A percentile compares a stretch with the other conserved stretches of the same genome.
Conservation (phyloP, 2,797 vertebrate genomes). For the Sebastes elongatus region DNA sequence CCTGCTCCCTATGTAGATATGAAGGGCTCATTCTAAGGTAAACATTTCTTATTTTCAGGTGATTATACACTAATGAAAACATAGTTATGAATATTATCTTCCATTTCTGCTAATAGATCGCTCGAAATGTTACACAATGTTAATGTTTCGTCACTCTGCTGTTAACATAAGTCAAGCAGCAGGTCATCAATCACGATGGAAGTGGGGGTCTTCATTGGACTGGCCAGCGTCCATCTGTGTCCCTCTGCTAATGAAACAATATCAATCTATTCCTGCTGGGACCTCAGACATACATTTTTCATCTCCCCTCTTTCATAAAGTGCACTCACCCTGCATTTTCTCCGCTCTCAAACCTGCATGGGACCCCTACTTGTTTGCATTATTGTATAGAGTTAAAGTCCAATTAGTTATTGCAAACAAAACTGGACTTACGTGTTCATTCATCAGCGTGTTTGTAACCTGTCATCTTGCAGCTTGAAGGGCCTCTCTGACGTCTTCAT, state of each 20-base stretch:
- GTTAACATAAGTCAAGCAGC: constrained; percentile 11
- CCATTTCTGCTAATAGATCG: no score
- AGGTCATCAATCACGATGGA: constrained; percentile 16
- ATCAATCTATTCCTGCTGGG: not conserved
- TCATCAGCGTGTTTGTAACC: not conserved
- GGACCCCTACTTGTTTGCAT: not conserved
- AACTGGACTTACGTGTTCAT: constrained; percentile 5
- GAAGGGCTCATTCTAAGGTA: no score
- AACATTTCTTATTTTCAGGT: no score
- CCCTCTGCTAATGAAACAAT: constrained; percentile 21
- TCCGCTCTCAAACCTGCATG: not conserved
- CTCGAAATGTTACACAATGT: no score
- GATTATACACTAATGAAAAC: no score
- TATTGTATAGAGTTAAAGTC: not conserved
- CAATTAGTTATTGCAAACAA: not conserved
- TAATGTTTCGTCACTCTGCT: constrained; percentile 1
- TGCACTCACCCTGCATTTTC: not conserved
- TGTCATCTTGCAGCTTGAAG: not conserved
- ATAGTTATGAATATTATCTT: no score
- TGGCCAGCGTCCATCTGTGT: constrained; percentile 25
- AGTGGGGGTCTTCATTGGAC: constrained; percentile 15
- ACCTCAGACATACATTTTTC: not conserved
- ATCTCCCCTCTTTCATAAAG: not conserved
- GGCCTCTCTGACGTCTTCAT: not conserved
- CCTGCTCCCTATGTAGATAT: no score